Percentiles rank a stretch among this genome's conserved stretches.
Evolutionary conservation across 2,888 invertebrate genomes (phyloP).

Genomic region (Ganaspis brasiliensis): DNA sequence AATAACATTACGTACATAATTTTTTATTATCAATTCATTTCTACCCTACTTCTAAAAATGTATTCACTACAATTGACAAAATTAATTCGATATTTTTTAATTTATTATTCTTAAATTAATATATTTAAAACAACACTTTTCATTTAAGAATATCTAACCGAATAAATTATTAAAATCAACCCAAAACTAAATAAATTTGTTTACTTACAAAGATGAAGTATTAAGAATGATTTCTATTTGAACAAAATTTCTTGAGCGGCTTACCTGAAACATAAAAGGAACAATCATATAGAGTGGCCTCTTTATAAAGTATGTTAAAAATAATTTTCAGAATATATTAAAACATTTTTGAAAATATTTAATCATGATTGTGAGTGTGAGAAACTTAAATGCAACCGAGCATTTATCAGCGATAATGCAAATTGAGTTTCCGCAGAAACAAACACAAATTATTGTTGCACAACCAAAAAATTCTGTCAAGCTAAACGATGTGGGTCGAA

Average conservation of each 20-base stretch:
- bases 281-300: constrained; percentile 26
- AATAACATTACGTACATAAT: too few relatives aligned
- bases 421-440: constrained; percentile 61
- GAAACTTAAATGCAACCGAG: neutral
- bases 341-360: too few relatives aligned
- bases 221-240: neutral
- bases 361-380: too few relatives aligned
- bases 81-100: too few relatives aligned
- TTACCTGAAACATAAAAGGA: constrained; percentile 48
- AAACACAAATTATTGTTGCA: constrained; percentile 69
- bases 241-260: neutral
- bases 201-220: constrained; percentile 50
- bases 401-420: neutral
- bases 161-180: too few relatives aligned
- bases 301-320: neutral
- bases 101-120: too few relatives aligned
- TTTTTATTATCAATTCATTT: too few relatives aligned
- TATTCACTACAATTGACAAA: too few relatives aligned
- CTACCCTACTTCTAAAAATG: too few relatives aligned
- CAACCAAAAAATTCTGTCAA: constrained; percentile 67
- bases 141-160: too few relatives aligned
- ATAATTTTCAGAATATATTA: too few relatives aligned
- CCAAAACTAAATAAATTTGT: neutral
- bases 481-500: constrained; percentile 68
- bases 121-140: too few relatives aligned